phyloP scores from a whole-genome alignment of 2,113 vertebrate genomes.

The Ceratotherium simum region DNA sequence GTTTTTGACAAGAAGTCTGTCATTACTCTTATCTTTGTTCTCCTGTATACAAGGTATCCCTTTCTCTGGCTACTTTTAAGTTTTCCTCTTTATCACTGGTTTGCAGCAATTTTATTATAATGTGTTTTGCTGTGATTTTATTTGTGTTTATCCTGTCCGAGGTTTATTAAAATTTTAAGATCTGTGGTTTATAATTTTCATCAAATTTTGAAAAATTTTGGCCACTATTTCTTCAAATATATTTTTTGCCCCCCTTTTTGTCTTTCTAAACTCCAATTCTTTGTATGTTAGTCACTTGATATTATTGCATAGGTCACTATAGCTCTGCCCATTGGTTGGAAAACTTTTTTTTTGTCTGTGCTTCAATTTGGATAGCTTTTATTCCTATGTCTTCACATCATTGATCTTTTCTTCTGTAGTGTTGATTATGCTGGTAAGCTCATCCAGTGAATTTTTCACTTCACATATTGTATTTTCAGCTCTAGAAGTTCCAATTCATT shows the following conservation, averaged over 20 bases:
- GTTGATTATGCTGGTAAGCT: not conserved
- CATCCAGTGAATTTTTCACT: not conserved
- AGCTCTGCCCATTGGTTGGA: not conserved
- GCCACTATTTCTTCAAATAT: not conserved
- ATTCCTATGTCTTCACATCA: not conserved
- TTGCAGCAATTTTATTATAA: not conserved
- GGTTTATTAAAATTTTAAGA: not conserved
- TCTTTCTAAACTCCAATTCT: not conserved
- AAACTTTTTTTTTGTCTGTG: not conserved
- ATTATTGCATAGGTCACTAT: not conserved
- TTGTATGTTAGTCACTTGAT: not conserved
- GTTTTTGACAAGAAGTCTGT: not conserved
- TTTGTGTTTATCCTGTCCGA: not conserved
- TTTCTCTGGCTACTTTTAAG: conserved; percentile 17
- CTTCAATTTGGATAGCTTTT: not conserved
- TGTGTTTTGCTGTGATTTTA: not conserved
- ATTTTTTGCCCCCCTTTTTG: not conserved
- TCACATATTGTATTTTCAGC: conserved; percentile 5
- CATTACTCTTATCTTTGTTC: not conserved
- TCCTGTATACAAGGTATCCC: not conserved
- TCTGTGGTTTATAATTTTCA: not conserved
- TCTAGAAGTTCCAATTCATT: not conserved
- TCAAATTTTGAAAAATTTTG: not conserved
- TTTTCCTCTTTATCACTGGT: not conserved
- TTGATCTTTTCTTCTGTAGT: not conserved